phyloP scores from a whole-genome alignment of 2,888 invertebrate genomes.

The Eilema depressum region DNA sequence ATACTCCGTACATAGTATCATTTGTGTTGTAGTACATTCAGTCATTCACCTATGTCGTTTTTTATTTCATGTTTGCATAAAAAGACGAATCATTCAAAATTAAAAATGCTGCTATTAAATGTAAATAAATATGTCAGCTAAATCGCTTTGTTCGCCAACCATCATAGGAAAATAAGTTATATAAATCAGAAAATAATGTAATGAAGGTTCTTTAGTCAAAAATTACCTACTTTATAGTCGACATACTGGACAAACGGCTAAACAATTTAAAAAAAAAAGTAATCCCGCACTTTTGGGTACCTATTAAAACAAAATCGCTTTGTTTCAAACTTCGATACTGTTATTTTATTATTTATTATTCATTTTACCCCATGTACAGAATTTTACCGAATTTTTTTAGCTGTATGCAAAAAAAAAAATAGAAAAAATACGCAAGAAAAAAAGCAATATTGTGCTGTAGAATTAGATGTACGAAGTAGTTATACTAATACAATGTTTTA shows the following conservation, averaged over 20 bases:
- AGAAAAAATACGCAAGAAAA: not conserved
- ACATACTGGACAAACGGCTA: too few species aligned
- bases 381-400: not conserved
- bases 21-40: not conserved
- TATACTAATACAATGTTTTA: not conserved
- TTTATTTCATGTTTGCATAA: not conserved
- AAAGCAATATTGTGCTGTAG: slow-evolving; percentile 17
- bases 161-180: not conserved
- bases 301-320: not conserved
- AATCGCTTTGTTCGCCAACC: not conserved
- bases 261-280: too few species aligned
- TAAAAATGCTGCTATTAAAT: not conserved
- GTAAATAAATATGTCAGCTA: not conserved
- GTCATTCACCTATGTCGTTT: not conserved
- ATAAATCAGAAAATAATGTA: not conserved
- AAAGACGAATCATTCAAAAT: not conserved
- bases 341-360: not conserved
- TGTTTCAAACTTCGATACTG: too few species aligned
- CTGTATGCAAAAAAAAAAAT: not conserved
- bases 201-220: not conserved
- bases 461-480: not conserved
- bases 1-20: not conserved
- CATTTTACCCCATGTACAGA: not conserved
- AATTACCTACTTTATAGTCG: too few species aligned
- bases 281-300: too few species aligned